phyloP scores from a whole-genome alignment of 2,888 invertebrate species.

The Diaphora mendica region DNA sequence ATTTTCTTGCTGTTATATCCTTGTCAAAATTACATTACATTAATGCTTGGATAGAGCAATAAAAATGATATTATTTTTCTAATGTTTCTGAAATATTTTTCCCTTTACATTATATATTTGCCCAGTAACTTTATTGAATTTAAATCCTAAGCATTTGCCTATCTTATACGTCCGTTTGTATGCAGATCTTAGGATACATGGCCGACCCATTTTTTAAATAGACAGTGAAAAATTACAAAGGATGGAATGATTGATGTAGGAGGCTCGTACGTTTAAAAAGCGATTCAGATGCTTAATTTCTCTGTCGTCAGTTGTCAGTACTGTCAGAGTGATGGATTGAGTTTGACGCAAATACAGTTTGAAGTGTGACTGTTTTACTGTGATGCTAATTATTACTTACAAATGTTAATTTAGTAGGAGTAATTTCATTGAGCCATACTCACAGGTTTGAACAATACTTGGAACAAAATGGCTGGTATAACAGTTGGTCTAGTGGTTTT shows the following conservation, averaged over 20 bases:
- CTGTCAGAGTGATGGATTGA: conserved; percentile 71
- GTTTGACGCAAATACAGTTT: conserved; percentile 48
- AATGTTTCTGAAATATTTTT: too few relatives aligned
- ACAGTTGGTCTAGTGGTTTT: neutral
- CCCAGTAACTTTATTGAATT: conserved; percentile 11
- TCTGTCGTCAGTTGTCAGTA: conserved; percentile 75
- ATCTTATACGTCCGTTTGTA: conserved; percentile 23
- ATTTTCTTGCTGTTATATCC: conserved; percentile 5
- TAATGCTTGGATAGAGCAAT: neutral
- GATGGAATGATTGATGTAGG: conserved; percentile 77
- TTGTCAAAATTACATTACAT: conserved; percentile 6
- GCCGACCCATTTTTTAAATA: conserved; percentile 53
- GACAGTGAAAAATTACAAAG: conserved; percentile 80
- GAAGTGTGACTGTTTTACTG: conserved; percentile 19
- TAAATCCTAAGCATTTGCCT: conserved; percentile 9
- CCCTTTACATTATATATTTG: too few relatives aligned
- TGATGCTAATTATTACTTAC: neutral
- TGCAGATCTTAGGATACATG: conserved; percentile 44
- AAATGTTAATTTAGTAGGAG: neutral
- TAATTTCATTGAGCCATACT: neutral
- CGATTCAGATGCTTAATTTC: conserved; percentile 80
- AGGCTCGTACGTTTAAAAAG: conserved; percentile 73
- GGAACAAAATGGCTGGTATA: neutral
- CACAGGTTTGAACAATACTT: too few relatives aligned
- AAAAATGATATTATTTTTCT: too few relatives aligned